Percentiles rank a stretch among this genome's conserved stretches.
phyloP scores from a whole-genome alignment of 1,140 invertebrate genomes.

The Stegodyphus mimosarum region DNA sequence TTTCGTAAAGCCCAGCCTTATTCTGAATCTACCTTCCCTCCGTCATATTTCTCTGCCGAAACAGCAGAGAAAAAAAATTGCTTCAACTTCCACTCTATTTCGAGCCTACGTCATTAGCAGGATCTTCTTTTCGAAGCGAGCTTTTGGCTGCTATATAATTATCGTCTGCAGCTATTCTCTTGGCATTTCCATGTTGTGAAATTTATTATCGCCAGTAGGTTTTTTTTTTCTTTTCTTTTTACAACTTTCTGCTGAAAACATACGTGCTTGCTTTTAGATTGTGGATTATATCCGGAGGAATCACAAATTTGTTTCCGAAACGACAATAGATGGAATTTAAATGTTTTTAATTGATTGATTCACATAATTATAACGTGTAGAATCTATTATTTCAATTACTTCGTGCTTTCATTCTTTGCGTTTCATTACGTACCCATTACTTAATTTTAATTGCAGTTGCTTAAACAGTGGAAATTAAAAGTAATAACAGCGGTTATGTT shows the following conservation, averaged over 20 bases:
- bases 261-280: too few relatives aligned
- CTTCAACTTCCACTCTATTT: constrained; percentile 49
- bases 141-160: constrained; percentile 44
- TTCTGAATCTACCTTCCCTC: too few relatives aligned
- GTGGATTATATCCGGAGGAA: too few relatives aligned
- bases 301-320: neutral
- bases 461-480: neutral
- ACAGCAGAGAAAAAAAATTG: constrained; percentile 2
- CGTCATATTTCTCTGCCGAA: too few relatives aligned
- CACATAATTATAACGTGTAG: constrained; percentile 14
- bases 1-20: too few relatives aligned
- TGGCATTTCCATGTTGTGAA: constrained; percentile 1
- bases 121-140: constrained; percentile 37
- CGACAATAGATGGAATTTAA: neutral
- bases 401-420: too few relatives aligned
- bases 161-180: constrained; percentile 30
- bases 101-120: constrained; percentile 51
- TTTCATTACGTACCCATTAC: neutral
- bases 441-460: constrained; percentile 1
- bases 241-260: too few relatives aligned
- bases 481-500: neutral
- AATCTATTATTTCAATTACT: neutral
- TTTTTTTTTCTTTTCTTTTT: too few relatives aligned
- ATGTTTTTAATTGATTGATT: constrained; percentile 3
- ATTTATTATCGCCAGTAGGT: too few relatives aligned